phyloP scores from a whole-genome alignment of 2,797 vertebrate species.

The Clamator glandarius region DNA sequence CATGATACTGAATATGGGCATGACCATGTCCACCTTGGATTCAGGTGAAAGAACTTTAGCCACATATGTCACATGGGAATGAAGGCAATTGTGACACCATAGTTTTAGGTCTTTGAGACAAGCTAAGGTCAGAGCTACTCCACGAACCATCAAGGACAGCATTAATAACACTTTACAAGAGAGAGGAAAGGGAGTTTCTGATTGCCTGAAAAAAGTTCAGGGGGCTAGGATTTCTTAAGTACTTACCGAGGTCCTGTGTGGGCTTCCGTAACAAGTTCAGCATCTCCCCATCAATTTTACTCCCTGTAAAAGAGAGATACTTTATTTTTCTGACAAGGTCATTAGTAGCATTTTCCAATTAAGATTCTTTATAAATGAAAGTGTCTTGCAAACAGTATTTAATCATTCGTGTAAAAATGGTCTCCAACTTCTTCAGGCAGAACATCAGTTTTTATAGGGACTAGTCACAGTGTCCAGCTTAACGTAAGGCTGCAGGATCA shows the following conservation, averaged over 20 bases:
- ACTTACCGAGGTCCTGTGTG: neutral
- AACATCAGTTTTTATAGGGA: neutral
- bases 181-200: neutral
- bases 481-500: conserved; percentile 10
- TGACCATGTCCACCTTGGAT: neutral
- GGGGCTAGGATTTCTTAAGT: neutral
- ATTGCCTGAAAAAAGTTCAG: neutral
- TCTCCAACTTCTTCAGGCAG: neutral
- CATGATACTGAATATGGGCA: neutral
- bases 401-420: neutral
- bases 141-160: neutral
- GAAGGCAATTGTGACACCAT: neutral
- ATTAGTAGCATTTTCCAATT: conserved; percentile 28
- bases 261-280: neutral
- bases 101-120: neutral
- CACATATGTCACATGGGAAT: neutral
- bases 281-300: neutral
- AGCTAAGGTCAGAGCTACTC: neutral
- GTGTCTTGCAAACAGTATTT: neutral
- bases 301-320: neutral
- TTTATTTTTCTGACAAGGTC: neutral
- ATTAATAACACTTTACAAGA: neutral
- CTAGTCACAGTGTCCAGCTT: neutral
- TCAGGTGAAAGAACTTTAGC: conserved; percentile 20
- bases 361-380: neutral